These are phyloP conservation scores for Clusia tigrina DNA, from an alignment of 2,888 invertebrate species.

Conservation along the genomic window DNA sequence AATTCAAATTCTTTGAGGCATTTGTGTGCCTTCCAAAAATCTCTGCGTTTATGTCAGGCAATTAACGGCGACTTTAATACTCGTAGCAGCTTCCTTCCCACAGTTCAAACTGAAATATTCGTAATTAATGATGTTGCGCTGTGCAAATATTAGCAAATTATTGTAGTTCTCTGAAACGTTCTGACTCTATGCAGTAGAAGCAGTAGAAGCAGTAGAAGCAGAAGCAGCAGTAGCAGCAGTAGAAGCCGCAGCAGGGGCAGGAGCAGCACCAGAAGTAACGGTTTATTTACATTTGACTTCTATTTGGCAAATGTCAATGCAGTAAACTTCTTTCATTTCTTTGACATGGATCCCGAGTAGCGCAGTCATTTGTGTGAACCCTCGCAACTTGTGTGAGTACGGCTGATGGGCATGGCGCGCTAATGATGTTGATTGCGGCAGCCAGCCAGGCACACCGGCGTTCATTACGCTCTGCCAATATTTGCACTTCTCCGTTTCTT, in stretches of 20 bases:
- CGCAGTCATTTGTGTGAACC: neutral
- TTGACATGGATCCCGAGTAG: neutral
- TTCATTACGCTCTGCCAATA: constrained; percentile 41
- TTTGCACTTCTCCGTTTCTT: constrained; percentile 56
- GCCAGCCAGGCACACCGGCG: neutral
- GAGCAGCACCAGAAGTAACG: too few species aligned
- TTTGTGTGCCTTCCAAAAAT: too few species aligned
- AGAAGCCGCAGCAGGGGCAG: too few species aligned
- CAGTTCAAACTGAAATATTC: constrained; percentile 37
- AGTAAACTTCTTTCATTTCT: neutral
- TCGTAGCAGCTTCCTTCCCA: neutral
- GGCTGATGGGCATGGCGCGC: neutral
- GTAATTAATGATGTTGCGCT: constrained; percentile 51
- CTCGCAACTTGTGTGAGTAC: neutral
- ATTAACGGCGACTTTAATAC: constrained; percentile 2
- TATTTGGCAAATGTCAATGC: constrained; percentile 6
- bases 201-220: too few species aligned
- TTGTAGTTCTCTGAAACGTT: constrained; percentile 48
- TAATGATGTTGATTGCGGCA: neutral
- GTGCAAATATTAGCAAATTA: constrained; percentile 57
- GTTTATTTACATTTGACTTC: constrained; percentile 8
- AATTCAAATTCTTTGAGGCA: too few species aligned
- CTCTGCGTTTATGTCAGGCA: neutral
- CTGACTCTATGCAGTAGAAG: too few species aligned
- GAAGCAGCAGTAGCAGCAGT: too few species aligned